Evolutionary conservation across 2,888 invertebrate genomes (phyloP), one percentile per base, ranked within the genome.

Genomic region (Dynastes maya): DNA sequence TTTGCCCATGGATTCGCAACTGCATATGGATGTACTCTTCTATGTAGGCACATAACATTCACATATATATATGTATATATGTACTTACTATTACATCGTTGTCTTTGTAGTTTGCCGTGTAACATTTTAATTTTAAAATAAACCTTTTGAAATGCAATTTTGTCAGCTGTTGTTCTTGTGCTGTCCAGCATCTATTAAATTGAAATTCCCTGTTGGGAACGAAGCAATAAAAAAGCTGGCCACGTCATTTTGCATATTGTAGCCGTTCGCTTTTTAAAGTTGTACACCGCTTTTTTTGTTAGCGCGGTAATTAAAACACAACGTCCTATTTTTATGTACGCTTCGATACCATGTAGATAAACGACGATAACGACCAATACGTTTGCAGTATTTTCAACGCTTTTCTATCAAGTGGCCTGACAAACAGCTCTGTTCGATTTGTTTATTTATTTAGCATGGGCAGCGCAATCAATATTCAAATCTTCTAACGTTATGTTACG

Each of bases 71-170:
- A 32, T 22, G 32, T n/a, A 45, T 22, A 58, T 16, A 27, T 29
- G 37, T 53, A 53, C 32, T 37, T 37, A 37, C 32, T n/a, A n/a
- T 40, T 58, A 16, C 32, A 58, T 72, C 37, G 37, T 22, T n/a
- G 37, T 45, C 58, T 37, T 58, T 45, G 72, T 72, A 37, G 70
- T 70, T 53, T 27, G 37, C 40, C 40, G 58, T 40, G 22, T 71
- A 72, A 72, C 61, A 58, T 58, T 72, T 72, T 72, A 72, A 72
- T 58, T 72, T 72, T 58, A 58, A 72, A 72, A 58, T 58, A 72
- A 72, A 68, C 68, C 51, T 29, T 53, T 68, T 29, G 29, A 51
- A 51, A 58, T 55, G 72, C 72, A 71, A 22, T 40, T 40, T 16
- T 58, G 61, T 4, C 40, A 58, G 40, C 16, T 6, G 22, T 8